Percentiles rank a stretch among this genome's conserved stretches.
phyloP scores from a whole-genome alignment of 1,140 invertebrate species.

The Drosophila auraria region DNA sequence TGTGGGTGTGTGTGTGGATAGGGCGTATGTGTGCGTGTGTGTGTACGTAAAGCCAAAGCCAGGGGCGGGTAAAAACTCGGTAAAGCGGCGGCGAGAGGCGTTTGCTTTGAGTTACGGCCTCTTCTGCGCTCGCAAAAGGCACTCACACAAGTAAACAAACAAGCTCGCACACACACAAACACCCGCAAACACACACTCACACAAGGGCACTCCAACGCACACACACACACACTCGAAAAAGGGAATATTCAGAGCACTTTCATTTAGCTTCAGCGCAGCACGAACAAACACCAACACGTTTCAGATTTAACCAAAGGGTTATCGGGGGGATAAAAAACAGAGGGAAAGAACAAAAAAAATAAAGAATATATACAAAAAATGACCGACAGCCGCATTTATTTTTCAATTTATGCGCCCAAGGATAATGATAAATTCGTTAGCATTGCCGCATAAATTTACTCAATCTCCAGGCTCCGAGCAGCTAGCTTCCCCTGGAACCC shows the following conservation, averaged over 20 bases:
- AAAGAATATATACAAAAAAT: constrained; percentile 15
- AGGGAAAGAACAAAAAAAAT: neutral
- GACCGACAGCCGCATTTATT: constrained; percentile 50
- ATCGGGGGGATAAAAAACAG: constrained; percentile 6
- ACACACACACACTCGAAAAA: constrained; percentile 3
- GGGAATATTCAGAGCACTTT: constrained; percentile 8
- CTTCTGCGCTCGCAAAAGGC: constrained; percentile 14
- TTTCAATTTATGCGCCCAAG: constrained; percentile 63
- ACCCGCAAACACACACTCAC: neutral
- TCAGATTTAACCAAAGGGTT: constrained; percentile 51
- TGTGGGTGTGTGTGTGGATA: constrained; percentile 1
- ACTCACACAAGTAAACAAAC: constrained; percentile 45
- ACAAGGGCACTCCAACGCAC: neutral
- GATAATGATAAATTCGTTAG: constrained; percentile 61
- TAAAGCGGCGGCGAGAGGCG: constrained; percentile 13
- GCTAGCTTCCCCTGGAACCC: neutral
- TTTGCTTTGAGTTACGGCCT: constrained; percentile 56
- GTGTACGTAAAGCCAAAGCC: constrained; percentile 1
- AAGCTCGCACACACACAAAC: constrained; percentile 11
- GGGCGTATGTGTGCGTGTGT: constrained; percentile 14
- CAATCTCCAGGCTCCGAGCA: neutral
- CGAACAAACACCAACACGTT: constrained; percentile 17
- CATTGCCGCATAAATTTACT: constrained; percentile 54
- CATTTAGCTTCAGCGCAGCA: constrained; percentile 10
- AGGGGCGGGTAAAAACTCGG: neutral